These are phyloP conservation scores for Oithona nana DNA, from an alignment of 2,888 invertebrate species.

Conservation along the genomic window DNA sequence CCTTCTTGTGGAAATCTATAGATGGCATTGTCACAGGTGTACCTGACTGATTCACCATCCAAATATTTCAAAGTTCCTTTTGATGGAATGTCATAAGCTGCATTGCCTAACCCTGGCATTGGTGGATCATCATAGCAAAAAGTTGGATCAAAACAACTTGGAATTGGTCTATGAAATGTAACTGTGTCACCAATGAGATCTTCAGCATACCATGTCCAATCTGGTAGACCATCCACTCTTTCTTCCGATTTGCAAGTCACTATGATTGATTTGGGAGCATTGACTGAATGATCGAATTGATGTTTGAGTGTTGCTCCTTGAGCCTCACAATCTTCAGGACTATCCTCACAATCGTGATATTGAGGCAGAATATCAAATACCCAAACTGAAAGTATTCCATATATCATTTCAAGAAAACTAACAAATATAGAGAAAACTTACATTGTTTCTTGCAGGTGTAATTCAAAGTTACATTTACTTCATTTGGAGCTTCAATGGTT, in stretches of 20 bases:
- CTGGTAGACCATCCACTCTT: not conserved
- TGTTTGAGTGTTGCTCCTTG: not conserved
- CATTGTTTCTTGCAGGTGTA: not conserved
- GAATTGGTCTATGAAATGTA: not conserved
- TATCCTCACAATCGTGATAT: not conserved
- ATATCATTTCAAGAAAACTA: too few species aligned
- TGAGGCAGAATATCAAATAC: not conserved
- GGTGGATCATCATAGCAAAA: conserved; percentile 1
- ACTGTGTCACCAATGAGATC: too few species aligned
- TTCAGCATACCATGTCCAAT: not conserved
- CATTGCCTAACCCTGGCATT: not conserved
- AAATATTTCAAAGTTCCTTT: not conserved
- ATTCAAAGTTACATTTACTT: not conserved
- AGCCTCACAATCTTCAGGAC: not conserved
- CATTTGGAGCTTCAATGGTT: not conserved
- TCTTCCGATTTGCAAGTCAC: not conserved
- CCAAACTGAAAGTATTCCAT: not conserved
- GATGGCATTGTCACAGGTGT: not conserved
- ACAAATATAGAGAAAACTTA: too few species aligned
- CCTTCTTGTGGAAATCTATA: not conserved
- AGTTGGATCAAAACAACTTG: not conserved
- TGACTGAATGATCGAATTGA: not conserved
- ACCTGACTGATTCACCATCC: not conserved
- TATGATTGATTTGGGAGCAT: not conserved
- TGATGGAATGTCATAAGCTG: not conserved